Evolutionary conservation across 2,113 vertebrate genomes (phyloP), one percentile per base, ranked within the genome.

Genomic region (Cyanocitta stelleri): DNA sequence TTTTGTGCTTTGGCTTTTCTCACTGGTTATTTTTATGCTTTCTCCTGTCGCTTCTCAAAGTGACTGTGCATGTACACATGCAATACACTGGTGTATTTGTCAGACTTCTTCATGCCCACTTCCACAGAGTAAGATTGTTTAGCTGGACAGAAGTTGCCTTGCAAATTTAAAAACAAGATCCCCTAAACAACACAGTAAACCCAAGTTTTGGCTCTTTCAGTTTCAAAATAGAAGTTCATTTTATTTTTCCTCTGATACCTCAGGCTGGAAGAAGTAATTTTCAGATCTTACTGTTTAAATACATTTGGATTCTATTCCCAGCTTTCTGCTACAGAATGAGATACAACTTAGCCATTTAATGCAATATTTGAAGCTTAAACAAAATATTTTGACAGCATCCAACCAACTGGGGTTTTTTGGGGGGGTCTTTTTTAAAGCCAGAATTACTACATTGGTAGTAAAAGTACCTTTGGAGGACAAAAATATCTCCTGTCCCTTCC

Each of bases 371-470:
- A 90, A 73, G 4, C 5, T 56, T 46, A 35, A 78, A 15, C 7
- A 82, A 71, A 79, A 29, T 6, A 32, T 61, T 67, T 59, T 79
- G 21, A 48, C 41, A 68, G 15, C 23, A 73, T 63, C 22, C 55
- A 8, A 81, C 13, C 8, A 64, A 22, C 0, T 16, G 10, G 1
- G 1, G 3, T 21, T 63, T 37, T 19, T 18, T 4, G 10, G 15
- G 3, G 2, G 26, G 4, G 3, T 2, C 1, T 26, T 68, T 88
- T 82, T 68, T 0, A 62, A 68, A 81, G 3, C 21, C 37, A 41
- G 43, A 89, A 43, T 33, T 64, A 26, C 30, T 46, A 55, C 18
- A 12, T 20, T 59, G 26, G 3, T 59, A 59, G 6, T 32, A 85
- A 69, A 64, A 12, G 12, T 55, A n/a, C 8, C 20, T 54, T 46